phyloP scores from a whole-genome alignment of 2,888 invertebrate species.

The Diabrotica balteata region DNA sequence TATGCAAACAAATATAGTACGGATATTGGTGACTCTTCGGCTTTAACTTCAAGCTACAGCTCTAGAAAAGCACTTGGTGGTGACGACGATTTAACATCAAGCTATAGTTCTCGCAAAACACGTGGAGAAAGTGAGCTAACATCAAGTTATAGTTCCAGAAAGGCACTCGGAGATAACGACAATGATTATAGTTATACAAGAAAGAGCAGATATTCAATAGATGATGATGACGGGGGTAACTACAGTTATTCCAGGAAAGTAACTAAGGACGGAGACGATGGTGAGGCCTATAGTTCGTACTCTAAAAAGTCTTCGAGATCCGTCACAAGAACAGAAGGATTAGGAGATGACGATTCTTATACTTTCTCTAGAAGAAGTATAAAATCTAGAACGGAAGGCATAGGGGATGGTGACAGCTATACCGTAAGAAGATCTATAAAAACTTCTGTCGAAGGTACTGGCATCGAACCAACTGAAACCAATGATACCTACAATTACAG shows the following conservation, averaged over 20 bases:
- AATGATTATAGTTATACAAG: slow-evolving; percentile 41
- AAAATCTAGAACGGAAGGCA: slow-evolving; percentile 44
- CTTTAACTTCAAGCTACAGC: slow-evolving; percentile 41
- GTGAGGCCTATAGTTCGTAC: slow-evolving; percentile 42
- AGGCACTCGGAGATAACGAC: slow-evolving; percentile 37
- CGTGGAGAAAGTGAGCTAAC: slow-evolving; percentile 30
- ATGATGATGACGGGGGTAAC: slow-evolving; percentile 41
- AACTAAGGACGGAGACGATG: slow-evolving; percentile 34
- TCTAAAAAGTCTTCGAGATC: slow-evolving; percentile 43
- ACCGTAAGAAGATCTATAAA: slow-evolving; percentile 47
- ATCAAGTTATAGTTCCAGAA: slow-evolving; percentile 42
- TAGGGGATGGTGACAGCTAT: slow-evolving; percentile 51
- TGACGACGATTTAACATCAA: slow-evolving; percentile 39
- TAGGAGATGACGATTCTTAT: slow-evolving; percentile 34
- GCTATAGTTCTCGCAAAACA: slow-evolving; percentile 41
- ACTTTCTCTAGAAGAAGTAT: slow-evolving; percentile 47
- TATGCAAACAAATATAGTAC: slow-evolving; percentile 40
- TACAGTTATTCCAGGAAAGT: slow-evolving; percentile 40
- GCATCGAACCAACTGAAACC: slow-evolving; percentile 44
- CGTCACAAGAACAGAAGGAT: slow-evolving; percentile 39
- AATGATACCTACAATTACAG: slow-evolving; percentile 41
- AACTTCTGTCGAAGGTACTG: slow-evolving; percentile 47
- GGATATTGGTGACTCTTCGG: slow-evolving; percentile 36
- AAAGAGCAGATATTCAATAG: slow-evolving; percentile 37
- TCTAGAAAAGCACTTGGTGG: slow-evolving; percentile 40